Evolutionary conservation across 2,888 invertebrate genomes (phyloP).

Genomic region (Lomographa bimaculata): DNA sequence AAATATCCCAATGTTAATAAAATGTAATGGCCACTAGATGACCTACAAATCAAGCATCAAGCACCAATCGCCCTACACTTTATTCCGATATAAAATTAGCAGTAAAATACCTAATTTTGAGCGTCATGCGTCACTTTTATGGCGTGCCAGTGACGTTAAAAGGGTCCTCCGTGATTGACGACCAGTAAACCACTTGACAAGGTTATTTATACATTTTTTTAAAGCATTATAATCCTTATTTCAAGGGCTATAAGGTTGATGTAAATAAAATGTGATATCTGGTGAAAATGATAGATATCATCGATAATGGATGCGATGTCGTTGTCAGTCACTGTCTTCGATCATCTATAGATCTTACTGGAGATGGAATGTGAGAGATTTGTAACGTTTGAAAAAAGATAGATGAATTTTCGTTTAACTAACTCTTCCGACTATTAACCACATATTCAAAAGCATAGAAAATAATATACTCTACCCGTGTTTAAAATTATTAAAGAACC

Average conservation of each 20-base stretch:
- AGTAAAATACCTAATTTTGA: conserved; percentile 27
- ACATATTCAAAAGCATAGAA: too few relatives aligned
- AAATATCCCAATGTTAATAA: too few relatives aligned
- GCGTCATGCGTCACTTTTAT: conserved; percentile 53
- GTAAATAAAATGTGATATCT: conserved; percentile 2
- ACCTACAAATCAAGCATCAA: conserved; percentile 7
- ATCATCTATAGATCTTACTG: too few relatives aligned
- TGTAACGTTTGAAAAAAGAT: too few relatives aligned
- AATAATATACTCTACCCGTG: too few relatives aligned
- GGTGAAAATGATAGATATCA: conserved; percentile 21
- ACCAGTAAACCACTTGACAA: conserved; percentile 33
- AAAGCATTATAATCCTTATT: conserved; percentile 25
- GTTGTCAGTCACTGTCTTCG: conserved; percentile 30
- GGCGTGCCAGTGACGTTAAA: conserved; percentile 54
- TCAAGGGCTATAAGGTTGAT: rapidly evolving
- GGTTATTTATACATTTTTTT: conserved; percentile 1
- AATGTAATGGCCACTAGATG: too few relatives aligned
- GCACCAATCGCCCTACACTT: conserved; percentile 1
- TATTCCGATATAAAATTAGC: conserved; percentile 20
- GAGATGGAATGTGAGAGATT: too few relatives aligned
- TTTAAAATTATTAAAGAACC: too few relatives aligned
- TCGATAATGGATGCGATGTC: conserved; percentile 30
- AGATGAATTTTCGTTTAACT: too few relatives aligned
- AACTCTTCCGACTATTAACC: too few relatives aligned
- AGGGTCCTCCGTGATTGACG: conserved; percentile 56